phyloP scores from a whole-genome alignment of 2,113 vertebrate genomes.

The Oreochromis spilurus region DNA sequence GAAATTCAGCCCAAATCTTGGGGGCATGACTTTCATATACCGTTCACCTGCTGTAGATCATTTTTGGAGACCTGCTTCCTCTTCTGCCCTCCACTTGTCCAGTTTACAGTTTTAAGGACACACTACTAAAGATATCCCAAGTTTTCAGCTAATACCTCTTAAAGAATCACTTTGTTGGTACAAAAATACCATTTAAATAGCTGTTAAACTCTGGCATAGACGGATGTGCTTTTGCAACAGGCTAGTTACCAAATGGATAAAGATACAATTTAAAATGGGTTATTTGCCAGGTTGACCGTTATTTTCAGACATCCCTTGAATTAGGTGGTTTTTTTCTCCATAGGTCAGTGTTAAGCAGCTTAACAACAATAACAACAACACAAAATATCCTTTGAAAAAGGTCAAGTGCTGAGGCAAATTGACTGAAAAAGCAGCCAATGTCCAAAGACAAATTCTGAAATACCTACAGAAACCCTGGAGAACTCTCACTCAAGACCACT shows the following conservation, averaged over 20 bases:
- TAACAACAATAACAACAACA: not conserved
- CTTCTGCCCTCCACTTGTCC: not conserved
- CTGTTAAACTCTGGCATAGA: not conserved
- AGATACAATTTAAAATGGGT: not conserved
- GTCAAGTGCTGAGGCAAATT: not conserved
- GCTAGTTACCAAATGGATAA: not conserved
- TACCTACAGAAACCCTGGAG: not conserved
- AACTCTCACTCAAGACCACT: not conserved
- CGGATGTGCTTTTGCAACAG: not conserved
- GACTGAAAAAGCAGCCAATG: not conserved
- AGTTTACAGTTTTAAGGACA: not conserved
- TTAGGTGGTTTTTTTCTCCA: not conserved
- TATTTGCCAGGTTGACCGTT: fast-evolving
- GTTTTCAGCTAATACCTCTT: not conserved
- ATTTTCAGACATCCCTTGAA: not conserved
- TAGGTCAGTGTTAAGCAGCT: fast-evolving
- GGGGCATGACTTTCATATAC: not conserved
- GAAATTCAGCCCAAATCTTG: not conserved
- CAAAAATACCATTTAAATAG: not conserved
- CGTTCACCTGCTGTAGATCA: not conserved
- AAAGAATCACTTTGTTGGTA: not conserved
- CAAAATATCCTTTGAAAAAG: not conserved
- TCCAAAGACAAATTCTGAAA: not conserved
- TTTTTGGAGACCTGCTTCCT: not conserved
- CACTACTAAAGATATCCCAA: not conserved